These are phyloP conservation scores for Spizaetus ornatus DNA, from an alignment of 2,113 vertebrate species.

Conservation along the genomic window DNA sequence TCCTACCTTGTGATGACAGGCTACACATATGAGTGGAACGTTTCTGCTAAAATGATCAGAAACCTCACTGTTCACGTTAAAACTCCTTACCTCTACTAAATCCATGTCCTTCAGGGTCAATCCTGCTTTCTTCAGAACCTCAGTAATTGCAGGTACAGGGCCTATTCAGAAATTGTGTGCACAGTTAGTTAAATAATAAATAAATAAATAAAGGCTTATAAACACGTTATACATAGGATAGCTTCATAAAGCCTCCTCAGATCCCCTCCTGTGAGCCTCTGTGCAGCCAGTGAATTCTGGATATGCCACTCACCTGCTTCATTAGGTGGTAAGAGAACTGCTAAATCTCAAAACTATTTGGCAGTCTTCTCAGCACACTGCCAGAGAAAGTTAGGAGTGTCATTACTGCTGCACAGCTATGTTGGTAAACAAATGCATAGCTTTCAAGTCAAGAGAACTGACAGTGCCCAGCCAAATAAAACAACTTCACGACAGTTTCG, in stretches of 20 bases:
- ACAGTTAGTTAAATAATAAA: neutral
- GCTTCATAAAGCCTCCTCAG: neutral
- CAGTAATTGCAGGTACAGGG: constrained; percentile 89
- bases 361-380: neutral
- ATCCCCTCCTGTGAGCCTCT: neutral
- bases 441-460: neutral
- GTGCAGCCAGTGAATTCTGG: neutral
- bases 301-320: neutral
- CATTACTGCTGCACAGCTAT: neutral
- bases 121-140: constrained; percentile 89
- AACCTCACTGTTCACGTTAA: neutral
- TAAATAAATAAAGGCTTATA: neutral
- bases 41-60: neutral
- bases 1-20: accelerated
- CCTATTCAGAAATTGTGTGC: constrained; percentile 67
- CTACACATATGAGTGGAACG: accelerated
- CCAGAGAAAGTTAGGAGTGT: neutral
- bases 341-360: neutral
- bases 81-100: constrained; percentile 84
- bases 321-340: neutral
- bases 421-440: neutral
- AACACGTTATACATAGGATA: neutral
- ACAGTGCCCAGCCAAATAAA: neutral
- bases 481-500: neutral
- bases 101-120: constrained; percentile 92